Base-by-base conservation (phyloP, 1,140 invertebrate genomes). In the Saccostrea cuccullata region DNA sequence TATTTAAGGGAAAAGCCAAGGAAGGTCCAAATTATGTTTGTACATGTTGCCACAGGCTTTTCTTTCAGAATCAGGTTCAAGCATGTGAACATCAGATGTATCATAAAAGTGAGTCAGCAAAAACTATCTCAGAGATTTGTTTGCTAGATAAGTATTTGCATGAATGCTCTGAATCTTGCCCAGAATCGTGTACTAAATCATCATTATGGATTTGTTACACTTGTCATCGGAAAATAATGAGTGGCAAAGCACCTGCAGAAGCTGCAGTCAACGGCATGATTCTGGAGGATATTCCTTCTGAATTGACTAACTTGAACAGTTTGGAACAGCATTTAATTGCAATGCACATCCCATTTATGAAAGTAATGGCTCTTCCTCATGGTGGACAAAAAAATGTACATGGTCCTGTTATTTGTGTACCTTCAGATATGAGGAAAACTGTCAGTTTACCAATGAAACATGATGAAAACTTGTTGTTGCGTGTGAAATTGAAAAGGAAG, bases 241-340 rank as follows among this genome's bases (percentile, higher is more conserved):
- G 23, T n/a, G 30, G 67, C 13, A 82, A 55, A 55, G 30, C 55
- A 60, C 67, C 86, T n/a, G 55, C 60, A 82, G 47, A 47, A 47
- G 47, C 47, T 47, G 47, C 47, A 47, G 47, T 9, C 47, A 47
- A 47, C 47, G 9, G 56, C 15, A 30, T 87, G 70, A 26, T 36
- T 55, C 30, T 77, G 13, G 30, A 77, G 55, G 17, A 11, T 12
- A 56, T 77, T 77, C 73, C 73, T 20, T 12, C 20, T 11, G 26
- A 40, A 40, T 40, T 86, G n/a, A 9, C 15, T n/a, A 36, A 20
- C 36, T 86, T 86, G 26, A 86, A 86, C 67, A 23, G 26, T 15
- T n/a, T 86, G 26, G 85, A 86, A 86, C 60, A 17, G 55, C 85
- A 86, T 86, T 36, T 86, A 30, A 70, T 86, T 47, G 47, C 47